Percentiles rank a stretch among this genome's conserved stretches.
Conservation (phyloP, 2,888 invertebrate genomes). For the Macrophya alboannulata region DNA sequence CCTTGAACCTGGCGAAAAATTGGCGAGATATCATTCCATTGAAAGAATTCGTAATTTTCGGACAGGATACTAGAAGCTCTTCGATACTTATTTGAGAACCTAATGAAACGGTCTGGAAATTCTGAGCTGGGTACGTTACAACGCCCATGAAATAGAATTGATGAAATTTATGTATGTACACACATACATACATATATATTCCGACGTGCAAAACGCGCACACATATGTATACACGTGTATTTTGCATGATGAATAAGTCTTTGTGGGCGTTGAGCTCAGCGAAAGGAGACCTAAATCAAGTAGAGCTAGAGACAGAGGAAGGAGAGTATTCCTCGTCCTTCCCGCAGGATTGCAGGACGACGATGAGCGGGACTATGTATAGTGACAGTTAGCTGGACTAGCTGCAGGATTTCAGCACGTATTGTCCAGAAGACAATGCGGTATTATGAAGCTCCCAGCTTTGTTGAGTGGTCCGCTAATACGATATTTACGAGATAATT, state of each 20-base stretch:
- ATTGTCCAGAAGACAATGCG: constrained; percentile 53
- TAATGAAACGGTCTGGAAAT: not conserved
- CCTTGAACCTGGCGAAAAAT: not conserved
- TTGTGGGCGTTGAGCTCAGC: constrained; percentile 31
- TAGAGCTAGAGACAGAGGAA: constrained; percentile 35
- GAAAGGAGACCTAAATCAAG: constrained; percentile 46
- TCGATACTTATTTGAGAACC: not conserved
- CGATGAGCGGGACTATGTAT: constrained; percentile 20
- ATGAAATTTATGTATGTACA: not conserved
- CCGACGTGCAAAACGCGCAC: not conserved
- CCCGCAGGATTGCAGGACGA: not conserved
- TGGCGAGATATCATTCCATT: not conserved
- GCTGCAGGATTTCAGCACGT: constrained; percentile 46
- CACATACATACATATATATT: not conserved
- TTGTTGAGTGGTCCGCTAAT: constrained; percentile 42
- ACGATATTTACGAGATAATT: constrained; percentile 52
- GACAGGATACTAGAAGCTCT: not conserved
- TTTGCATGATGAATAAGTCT: not conserved
- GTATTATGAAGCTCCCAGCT: constrained; percentile 38
- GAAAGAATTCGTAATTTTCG: not conserved
- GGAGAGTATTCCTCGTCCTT: constrained; percentile 33
- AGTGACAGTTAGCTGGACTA: constrained; percentile 39
- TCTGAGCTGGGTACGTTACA: not conserved
- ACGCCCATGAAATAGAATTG: not conserved
- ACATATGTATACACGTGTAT: not conserved